These are phyloP conservation scores for Limnodromus scolopaceus DNA, from an alignment of 2,797 vertebrate genomes.

Conservation along the genomic window DNA sequence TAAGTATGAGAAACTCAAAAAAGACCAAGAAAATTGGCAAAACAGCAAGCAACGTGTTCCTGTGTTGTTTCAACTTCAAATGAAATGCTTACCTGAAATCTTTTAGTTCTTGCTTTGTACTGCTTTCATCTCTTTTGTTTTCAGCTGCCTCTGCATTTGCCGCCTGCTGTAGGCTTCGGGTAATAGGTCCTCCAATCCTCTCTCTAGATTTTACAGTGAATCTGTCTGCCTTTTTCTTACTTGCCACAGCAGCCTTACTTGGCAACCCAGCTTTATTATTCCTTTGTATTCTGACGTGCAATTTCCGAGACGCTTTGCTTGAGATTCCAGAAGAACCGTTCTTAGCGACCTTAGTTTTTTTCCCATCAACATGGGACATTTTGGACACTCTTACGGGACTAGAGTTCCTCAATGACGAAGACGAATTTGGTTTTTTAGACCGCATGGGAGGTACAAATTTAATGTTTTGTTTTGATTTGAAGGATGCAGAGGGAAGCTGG, in stretches of 20 bases:
- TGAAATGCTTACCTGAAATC: constrained; percentile 85
- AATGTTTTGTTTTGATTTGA: constrained; percentile 76
- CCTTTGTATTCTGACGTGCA: constrained; percentile 83
- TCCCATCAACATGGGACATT: constrained; percentile 68
- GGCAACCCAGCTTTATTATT: constrained; percentile 84
- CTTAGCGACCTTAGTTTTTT: constrained; percentile 76
- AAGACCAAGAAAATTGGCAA: background rate
- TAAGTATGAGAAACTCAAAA: constrained; percentile 12
- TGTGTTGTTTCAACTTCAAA: constrained; percentile 49
- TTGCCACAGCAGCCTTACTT: constrained; percentile 72
- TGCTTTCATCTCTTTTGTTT: constrained; percentile 83
- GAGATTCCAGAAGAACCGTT: constrained; percentile 70
- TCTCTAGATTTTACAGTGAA: constrained; percentile 86
- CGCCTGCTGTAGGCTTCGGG: constrained; percentile 91
- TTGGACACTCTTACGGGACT: constrained; percentile 82
- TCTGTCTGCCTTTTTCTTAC: constrained; percentile 88
- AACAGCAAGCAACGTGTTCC: background rate
- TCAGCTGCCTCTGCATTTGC: constrained; percentile 80
- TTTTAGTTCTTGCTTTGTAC: constrained; percentile 84
- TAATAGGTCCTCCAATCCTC: constrained; percentile 90
- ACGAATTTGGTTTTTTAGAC: constrained; percentile 77
- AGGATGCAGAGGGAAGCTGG: constrained; percentile 72
- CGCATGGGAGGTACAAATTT: constrained; percentile 75
- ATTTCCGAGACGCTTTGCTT: constrained; percentile 78
- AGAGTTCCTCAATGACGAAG: constrained; percentile 77